Evolutionary conservation across 2,113 vertebrate genomes (phyloP).

Genomic region (Manacus vitellinus): DNA sequence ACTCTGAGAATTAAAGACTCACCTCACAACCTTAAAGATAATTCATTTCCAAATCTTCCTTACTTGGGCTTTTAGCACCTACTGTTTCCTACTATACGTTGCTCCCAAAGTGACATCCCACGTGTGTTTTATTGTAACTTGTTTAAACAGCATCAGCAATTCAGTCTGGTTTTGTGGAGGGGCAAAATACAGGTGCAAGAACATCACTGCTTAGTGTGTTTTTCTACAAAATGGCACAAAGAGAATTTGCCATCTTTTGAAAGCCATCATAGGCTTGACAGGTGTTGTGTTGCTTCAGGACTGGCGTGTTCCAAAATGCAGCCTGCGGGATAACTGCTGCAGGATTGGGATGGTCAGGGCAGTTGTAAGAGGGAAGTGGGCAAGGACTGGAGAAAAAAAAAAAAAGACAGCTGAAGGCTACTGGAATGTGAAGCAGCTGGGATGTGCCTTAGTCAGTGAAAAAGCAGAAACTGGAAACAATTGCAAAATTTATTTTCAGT

Average conservation of each 20-base stretch:
- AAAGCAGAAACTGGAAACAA: conserved; percentile 57
- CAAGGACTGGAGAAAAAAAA: background rate
- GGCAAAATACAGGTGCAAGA: background rate
- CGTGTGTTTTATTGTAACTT: background rate
- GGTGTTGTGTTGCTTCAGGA: background rate
- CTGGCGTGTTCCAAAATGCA: background rate
- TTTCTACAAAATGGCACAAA: background rate
- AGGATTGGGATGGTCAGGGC: background rate
- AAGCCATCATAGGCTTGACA: background rate
- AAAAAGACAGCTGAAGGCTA: conserved; percentile 38
- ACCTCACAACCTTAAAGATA: background rate
- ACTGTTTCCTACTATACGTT: background rate
- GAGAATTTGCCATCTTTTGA: background rate
- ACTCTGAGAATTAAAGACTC: background rate
- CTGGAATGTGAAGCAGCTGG: conserved; percentile 47
- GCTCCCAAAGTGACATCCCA: background rate
- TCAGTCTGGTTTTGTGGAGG: background rate
- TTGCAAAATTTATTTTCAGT: conserved; percentile 61
- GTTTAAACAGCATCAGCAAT: background rate
- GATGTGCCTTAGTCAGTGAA: conserved; percentile 21
- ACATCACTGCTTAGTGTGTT: accelerated
- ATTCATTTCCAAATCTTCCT: background rate
- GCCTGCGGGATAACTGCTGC: background rate
- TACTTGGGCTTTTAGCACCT: background rate
- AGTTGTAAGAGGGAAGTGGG: background rate